Conservation (phyloP, 2,888 invertebrate genomes). For the Meandrusa payeni region DNA sequence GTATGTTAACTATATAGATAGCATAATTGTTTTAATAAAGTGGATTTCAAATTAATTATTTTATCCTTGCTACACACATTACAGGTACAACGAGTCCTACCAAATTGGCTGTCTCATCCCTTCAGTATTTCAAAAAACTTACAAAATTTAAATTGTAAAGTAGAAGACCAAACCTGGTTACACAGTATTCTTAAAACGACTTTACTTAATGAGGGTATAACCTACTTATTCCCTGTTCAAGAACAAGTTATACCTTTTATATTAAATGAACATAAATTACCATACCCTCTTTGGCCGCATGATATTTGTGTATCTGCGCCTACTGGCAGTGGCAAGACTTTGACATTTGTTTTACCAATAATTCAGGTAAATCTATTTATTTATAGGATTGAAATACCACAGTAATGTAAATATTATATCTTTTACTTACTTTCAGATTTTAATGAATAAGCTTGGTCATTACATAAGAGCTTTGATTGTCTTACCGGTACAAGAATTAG, state of each 20-base stretch:
- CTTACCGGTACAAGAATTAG: slow-evolving; percentile 95
- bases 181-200: slow-evolving; percentile 82
- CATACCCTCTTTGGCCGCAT: slow-evolving; percentile 85
- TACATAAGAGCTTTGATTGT: slow-evolving; percentile 92
- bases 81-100: slow-evolving; percentile 88
- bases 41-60: background rate
- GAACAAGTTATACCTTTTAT: slow-evolving; percentile 89
- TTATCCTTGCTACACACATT: slow-evolving; percentile 32
- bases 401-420: background rate
- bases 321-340: slow-evolving; percentile 98
- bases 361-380: slow-evolving; percentile 81
- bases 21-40: no score
- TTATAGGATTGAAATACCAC: background rate
- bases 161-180: slow-evolving; percentile 82
- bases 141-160: slow-evolving; percentile 72
- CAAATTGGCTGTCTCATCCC: slow-evolving; percentile 93
- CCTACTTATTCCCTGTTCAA: slow-evolving; percentile 93
- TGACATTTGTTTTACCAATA: slow-evolving; percentile 96
- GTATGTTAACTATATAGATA: no score
- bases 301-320: slow-evolving; percentile 98
- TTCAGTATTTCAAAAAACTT: slow-evolving; percentile 88
- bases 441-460: slow-evolving; percentile 82
- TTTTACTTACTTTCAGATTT: slow-evolving; percentile 60
- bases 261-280: slow-evolving; percentile 81
- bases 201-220: slow-evolving; percentile 85